A percentile compares a stretch with the other conserved stretches of the same genome.
phyloP scores from a whole-genome alignment of 2,888 invertebrate species.

The Tetranychus truncatus region DNA sequence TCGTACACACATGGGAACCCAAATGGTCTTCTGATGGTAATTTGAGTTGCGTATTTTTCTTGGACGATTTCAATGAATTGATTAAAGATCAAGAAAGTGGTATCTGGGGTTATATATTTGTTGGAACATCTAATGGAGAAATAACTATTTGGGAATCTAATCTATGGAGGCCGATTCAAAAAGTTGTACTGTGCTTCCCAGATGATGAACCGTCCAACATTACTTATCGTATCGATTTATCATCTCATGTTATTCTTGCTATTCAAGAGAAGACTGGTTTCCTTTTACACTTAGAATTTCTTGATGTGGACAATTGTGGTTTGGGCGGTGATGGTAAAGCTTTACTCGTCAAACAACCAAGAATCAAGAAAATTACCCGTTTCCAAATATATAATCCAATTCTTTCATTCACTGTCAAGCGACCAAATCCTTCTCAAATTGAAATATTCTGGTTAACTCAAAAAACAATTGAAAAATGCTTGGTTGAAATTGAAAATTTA shows the following conservation, averaged over 20 bases:
- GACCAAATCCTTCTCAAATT: constrained; percentile 11
- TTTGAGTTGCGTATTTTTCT: constrained; percentile 12
- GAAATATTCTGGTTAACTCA: constrained; percentile 17
- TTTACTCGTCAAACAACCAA: constrained; percentile 4
- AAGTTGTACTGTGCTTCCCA: constrained; percentile 1
- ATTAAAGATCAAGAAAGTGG: constrained; percentile 10
- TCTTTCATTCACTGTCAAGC: constrained; percentile 13
- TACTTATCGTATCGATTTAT: constrained; percentile 15
- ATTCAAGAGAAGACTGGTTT: constrained; percentile 14
- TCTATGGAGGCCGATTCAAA: constrained; percentile 11
- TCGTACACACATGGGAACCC: constrained; percentile 16
- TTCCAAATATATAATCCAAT: constrained; percentile 17
- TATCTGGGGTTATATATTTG: constrained; percentile 15
- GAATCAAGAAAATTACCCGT: constrained; percentile 15
- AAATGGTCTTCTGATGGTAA: constrained; percentile 9
- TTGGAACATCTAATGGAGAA: constrained; percentile 15
- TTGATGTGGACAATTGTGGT: neutral
- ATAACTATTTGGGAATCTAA: constrained; percentile 15
- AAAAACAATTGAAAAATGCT: constrained; percentile 15
- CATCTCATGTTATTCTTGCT: constrained; percentile 17
- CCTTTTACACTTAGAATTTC: constrained; percentile 10
- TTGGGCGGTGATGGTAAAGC: neutral
- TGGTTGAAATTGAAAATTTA: constrained; percentile 7
- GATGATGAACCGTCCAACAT: constrained; percentile 1
- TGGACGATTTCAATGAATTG: constrained; percentile 16